Conservation (phyloP, 2,888 invertebrate species). For the Catocala nupta region DNA sequence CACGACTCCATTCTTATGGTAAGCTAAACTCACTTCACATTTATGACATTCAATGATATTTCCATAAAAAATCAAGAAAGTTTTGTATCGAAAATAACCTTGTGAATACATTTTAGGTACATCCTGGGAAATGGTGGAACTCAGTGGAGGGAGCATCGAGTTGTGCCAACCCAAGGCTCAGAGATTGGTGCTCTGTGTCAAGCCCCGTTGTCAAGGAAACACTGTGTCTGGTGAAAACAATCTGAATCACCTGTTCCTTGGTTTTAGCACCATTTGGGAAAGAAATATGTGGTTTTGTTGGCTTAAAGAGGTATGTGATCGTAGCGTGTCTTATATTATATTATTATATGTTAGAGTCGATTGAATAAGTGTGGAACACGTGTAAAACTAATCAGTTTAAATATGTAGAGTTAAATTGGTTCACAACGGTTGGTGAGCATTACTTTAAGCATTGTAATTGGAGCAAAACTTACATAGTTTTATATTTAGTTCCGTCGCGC, state of each 20-base stretch:
- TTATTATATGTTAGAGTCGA: constrained; percentile 18
- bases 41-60: no score
- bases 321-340: constrained; percentile 2
- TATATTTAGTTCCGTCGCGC: constrained; percentile 51
- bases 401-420: constrained; percentile 34
- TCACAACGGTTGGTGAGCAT: constrained; percentile 33
- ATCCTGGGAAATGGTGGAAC: constrained; percentile 78
- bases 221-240: constrained; percentile 64
- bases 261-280: constrained; percentile 90
- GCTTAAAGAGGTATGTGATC: constrained; percentile 87
- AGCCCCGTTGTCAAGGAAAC: constrained; percentile 77
- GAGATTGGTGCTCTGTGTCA: constrained; percentile 78
- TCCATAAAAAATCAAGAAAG: no score
- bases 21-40: constrained; percentile 21
- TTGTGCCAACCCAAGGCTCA: constrained; percentile 80
- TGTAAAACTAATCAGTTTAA: constrained; percentile 27
- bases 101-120: constrained; percentile 63
- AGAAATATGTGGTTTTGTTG: constrained; percentile 89
- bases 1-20: constrained; percentile 88
- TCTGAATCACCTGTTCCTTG: constrained; percentile 88
- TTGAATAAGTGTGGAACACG: constrained; percentile 11
- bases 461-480: constrained; percentile 56
- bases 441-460: constrained; percentile 48
- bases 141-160: constrained; percentile 80
- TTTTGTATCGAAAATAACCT: neutral